Evolutionary conservation across 2,797 vertebrate species (phyloP), one percentile per base, ranked within the genome.

Genomic region (Liasis olivaceus): DNA sequence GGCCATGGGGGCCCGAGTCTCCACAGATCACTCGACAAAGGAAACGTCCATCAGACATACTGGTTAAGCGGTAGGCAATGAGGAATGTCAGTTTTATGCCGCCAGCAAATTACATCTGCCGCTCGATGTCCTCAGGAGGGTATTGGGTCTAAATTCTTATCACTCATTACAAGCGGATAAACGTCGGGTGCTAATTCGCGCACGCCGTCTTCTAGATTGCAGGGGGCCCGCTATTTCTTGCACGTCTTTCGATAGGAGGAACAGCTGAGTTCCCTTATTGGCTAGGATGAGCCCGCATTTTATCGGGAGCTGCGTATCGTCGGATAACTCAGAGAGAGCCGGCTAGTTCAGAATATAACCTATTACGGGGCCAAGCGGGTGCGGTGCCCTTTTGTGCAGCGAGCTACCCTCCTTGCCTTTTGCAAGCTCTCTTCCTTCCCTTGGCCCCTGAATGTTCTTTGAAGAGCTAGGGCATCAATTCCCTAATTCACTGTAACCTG

Each of bases 61-160:
- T n/a, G 3, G 1, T 47, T 36, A 28, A 42, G 17, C 87, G 17
- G 66, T 87, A 66, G 90, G 88, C 1, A 17, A 3, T 1, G 28
- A 2, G 3, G 2, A 8, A 2, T 7, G 87, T 51, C 90, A 15
- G 13, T 89, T 62, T 12, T n/a, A 47, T 1, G 12, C 13, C 9
- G 2, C 2, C 24, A 2, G 9, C 85, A 0, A 17, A 26, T 22
- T 0, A 8, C 2, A 9, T 28, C 42, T 54, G 36, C 0, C 0
- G 2, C 0, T 0, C 1, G 0, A 0, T 0, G 0, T 63, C 14
- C 47, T 51, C 51, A n/a, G 8, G 56, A 28, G n/a, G 9, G 15
- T 14, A 51, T 58, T 42, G 20, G 26, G 0, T 15, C 28, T 7
- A 6, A 58, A 3, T 3, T 13, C 5, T 36, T 47, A 56, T 91